Base-by-base conservation (phyloP, 2,888 invertebrate species). In the Agriopis marginaria region DNA sequence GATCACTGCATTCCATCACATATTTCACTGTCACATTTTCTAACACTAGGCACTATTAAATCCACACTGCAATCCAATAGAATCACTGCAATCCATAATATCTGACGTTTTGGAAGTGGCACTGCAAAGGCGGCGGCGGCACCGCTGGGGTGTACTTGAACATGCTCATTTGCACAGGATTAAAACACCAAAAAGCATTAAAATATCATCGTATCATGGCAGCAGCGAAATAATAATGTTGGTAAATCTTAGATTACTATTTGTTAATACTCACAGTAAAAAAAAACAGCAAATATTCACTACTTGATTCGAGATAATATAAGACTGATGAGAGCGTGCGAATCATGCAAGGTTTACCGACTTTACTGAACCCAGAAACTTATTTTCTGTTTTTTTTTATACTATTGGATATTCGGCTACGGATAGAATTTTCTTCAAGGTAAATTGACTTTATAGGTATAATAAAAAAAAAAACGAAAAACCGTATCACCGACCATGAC, bases 61-160 rank as follows among this genome's bases (percentile, higher is more conserved):
- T 86, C 89, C 89, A 88, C 93, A 94, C 94, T 94, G 93, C 93
- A 93, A 94, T 94, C 93, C 93, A 88, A 88, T 79, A 83, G 76
- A 84, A 84, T 84, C 93, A 94, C 93, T 94, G 93, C 93, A 93
- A 94, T 94, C 93, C 93, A 86, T 91, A 76, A 83, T 81, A 74
- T 73, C 68, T 66, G 69, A 54, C 50, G 71, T 64, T 53, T 72
- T 63, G 14, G 66, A 68, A 53, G 71, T 65, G 59, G 84, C 85
- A 86, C 83, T 85, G 85, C 78, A 76, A 81, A 79, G 87, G 88
- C 87, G 90, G 91, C 91, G 91, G 92, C 92, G 93, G 93, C 92
- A 90, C 76, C 73, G 67, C 63, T 66, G 54, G 58, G 68, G 76
- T 74, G 73, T 74, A 67, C 54, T 51, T 68, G 66, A 70, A 75